phyloP scores from a whole-genome alignment of 2,797 vertebrate genomes.

The Salarias fasciatus region DNA sequence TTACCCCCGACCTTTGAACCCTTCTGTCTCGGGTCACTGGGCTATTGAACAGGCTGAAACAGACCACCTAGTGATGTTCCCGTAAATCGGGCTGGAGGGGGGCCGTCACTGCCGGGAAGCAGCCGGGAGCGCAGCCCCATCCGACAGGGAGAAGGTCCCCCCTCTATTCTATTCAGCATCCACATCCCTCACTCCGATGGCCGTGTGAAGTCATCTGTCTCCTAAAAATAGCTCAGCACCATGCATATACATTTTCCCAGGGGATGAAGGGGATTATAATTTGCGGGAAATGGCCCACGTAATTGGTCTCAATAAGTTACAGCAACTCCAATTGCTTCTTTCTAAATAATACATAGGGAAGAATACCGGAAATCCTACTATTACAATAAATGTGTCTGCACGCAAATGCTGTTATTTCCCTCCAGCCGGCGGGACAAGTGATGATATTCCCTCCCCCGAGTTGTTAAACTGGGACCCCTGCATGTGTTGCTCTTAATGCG shows the following conservation, averaged over 20 bases:
- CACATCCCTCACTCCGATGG: slow-evolving; percentile 46
- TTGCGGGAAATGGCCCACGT: slow-evolving; percentile 14
- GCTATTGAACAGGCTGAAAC: slow-evolving; percentile 54
- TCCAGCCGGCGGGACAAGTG: slow-evolving; percentile 8
- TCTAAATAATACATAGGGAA: too few species aligned
- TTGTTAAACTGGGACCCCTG: neutral
- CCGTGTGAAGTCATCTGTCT: slow-evolving; percentile 53
- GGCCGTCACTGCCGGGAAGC: slow-evolving; percentile 78
- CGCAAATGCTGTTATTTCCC: neutral
- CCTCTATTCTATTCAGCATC: slow-evolving; percentile 34
- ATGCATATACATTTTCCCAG: slow-evolving; percentile 9
- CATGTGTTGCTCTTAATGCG: neutral
- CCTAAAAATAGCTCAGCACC: slow-evolving; percentile 62
- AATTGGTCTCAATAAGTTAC: slow-evolving; percentile 13
- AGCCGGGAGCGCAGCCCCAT: slow-evolving; percentile 30
- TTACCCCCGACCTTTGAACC: slow-evolving; percentile 47
- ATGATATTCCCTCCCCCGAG: neutral
- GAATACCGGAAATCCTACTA: too few species aligned
- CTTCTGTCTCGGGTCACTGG: slow-evolving; percentile 9
- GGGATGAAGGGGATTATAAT: neutral
- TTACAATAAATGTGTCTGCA: too few species aligned
- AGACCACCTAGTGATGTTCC: slow-evolving; percentile 62
- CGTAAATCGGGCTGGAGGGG: slow-evolving; percentile 57
- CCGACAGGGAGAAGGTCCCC: slow-evolving; percentile 20
- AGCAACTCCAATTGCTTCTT: neutral